A percentile compares a stretch with the other conserved stretches of the same genome.
Conservation (phyloP, 2,797 vertebrate genomes). For the Zenarchopterus dispar region DNA sequence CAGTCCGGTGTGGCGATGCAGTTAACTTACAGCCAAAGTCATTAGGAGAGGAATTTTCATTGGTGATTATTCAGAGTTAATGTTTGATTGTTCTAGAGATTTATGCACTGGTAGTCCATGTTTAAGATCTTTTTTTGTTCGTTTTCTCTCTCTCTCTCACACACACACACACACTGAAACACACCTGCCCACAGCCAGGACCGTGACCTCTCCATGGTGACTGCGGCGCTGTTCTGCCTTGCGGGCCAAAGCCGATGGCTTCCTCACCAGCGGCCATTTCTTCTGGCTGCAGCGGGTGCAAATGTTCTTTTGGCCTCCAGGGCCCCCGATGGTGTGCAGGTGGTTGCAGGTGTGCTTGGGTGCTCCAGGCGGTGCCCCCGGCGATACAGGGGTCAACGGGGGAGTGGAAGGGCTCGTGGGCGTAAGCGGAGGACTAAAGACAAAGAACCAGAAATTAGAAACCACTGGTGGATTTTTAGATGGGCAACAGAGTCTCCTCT, state of each 20-base stretch:
- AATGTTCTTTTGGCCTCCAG: conserved; percentile 83
- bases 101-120: no score
- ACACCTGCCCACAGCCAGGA: conserved; percentile 95
- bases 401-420: conserved; percentile 69
- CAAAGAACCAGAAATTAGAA: background rate
- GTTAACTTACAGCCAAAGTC: background rate
- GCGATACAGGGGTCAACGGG: conserved; percentile 82
- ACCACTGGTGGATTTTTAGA: background rate
- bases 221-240: conserved; percentile 78
- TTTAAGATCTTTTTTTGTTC: background rate
- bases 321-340: conserved; percentile 92
- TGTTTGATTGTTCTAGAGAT: conserved; percentile 22
- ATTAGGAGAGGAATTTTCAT: conserved; percentile 19
- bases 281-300: conserved; percentile 93
- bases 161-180: background rate
- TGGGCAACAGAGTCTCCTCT: no score
- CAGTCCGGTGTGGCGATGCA: conserved; percentile 22
- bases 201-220: conserved; percentile 89
- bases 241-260: conserved; percentile 73
- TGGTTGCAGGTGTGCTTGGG: conserved; percentile 91
- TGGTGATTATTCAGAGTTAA: conserved; percentile 29
- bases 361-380: conserved; percentile 79
- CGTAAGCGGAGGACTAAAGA: conserved; percentile 56
- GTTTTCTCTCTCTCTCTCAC: background rate
- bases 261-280: conserved; percentile 90